phyloP scores from a whole-genome alignment of 2,113 vertebrate species.

The Ibidorhyncha struthersii region DNA sequence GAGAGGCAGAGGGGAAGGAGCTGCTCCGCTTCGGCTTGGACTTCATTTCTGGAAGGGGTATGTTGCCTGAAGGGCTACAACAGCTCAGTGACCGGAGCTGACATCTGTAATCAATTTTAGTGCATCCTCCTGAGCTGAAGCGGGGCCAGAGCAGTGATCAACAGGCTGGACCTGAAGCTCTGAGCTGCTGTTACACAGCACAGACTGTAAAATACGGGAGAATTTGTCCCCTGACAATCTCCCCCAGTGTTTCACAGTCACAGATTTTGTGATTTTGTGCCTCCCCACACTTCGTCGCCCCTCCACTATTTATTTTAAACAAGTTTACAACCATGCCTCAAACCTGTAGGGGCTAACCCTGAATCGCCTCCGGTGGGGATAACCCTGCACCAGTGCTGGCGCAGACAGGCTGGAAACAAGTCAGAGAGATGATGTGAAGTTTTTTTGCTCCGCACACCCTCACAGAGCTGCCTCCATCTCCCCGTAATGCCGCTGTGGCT shows the following conservation, averaged over 20 bases:
- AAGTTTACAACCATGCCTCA: neutral
- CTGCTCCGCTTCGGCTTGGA: neutral
- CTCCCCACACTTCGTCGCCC: neutral
- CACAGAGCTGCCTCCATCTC: neutral
- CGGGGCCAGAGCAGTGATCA: neutral
- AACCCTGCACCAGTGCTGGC: neutral
- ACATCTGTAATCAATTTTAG: neutral
- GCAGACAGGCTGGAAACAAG: neutral
- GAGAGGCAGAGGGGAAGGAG: neutral
- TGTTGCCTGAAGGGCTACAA: conserved; percentile 29
- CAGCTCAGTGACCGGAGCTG: neutral
- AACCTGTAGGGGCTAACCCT: neutral
- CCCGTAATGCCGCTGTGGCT: neutral
- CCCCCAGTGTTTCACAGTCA: neutral
- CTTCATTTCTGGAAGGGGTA: neutral
- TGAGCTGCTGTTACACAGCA: neutral
- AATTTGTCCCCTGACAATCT: neutral
- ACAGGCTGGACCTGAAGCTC: neutral
- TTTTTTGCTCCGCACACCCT: neutral
- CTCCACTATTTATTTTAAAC: neutral
- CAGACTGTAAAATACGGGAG: neutral
- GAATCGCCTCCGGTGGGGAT: accelerated
- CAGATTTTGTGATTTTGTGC: neutral
- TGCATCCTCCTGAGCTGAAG: neutral
- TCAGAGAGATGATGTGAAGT: neutral